Evolutionary conservation across 2,797 vertebrate species (phyloP).

Genomic region (Cryptoprocta ferox): DNA sequence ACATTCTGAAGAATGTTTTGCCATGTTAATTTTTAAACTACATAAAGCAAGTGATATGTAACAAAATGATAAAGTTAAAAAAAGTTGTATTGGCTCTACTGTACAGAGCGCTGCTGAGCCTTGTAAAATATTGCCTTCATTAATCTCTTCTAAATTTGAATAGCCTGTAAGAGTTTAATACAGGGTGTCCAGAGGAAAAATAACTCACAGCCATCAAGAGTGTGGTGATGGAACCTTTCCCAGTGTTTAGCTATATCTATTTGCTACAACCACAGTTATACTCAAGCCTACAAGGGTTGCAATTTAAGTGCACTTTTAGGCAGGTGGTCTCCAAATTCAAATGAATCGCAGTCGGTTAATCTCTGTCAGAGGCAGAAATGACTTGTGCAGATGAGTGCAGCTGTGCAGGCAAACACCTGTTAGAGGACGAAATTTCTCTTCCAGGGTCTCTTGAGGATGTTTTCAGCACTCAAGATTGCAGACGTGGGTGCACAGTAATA

Average conservation of each 20-base stretch:
- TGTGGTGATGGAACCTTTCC: background rate
- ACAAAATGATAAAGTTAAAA: constrained; percentile 19
- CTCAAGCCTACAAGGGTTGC: background rate
- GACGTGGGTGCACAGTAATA: background rate
- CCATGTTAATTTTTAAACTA: constrained; percentile 34
- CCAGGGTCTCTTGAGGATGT: background rate
- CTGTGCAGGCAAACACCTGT: background rate
- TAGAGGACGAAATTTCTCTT: background rate
- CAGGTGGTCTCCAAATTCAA: background rate
- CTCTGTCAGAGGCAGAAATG: background rate
- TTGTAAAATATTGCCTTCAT: background rate
- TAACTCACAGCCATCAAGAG: background rate
- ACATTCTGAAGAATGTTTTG: constrained; percentile 38
- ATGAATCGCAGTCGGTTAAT: background rate
- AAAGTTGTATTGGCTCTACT: background rate
- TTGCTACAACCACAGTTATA: background rate
- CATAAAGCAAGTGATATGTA: background rate
- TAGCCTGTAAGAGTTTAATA: background rate
- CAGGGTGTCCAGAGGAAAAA: background rate
- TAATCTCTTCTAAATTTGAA: background rate
- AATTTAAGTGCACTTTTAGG: background rate
- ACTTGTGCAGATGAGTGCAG: background rate
- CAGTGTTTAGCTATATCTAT: background rate
- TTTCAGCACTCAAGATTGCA: background rate
- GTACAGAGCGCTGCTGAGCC: background rate